Base-by-base conservation (phyloP, 2,888 invertebrate species). In the Deilephila porcellus region DNA sequence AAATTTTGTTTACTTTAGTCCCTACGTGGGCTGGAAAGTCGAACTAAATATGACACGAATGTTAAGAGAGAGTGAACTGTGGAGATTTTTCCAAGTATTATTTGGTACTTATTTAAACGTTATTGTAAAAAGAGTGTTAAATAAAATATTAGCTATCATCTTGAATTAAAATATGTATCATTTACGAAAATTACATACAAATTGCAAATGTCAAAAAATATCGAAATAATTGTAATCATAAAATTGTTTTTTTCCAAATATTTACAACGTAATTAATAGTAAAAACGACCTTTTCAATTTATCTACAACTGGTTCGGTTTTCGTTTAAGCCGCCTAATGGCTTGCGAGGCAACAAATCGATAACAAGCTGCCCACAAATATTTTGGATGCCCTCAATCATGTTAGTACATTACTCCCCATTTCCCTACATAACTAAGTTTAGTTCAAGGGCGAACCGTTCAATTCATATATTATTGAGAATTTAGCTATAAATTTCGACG, bases 401-500 rank as follows among this genome's bases (percentile, higher is more conserved):
- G 14, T 45, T 14, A 52, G 45, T 25, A 67, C 67, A 52, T 52
- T 52, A 52, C n/a, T 45, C 45, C 71, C 59, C 20, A 53, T 56
- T 59, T 71, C 59, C 70, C 59, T 71, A 45, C 4, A 45, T 45
- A 45, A 71, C 78, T 79, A 76, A 78, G 79, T 37, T 37, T 72
- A 37, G 64, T 67, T 67, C 45, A 73, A 67, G 64, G 56, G 64
- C 34, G 17, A 64, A 67, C 25, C 64, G 11, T 59, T 72, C 34
- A 34, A 25, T 56, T 56, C 64, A 56, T 25, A 34, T 4, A 45
- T 59, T 4, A 45, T 59, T 25, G 77, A 79, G 78, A 81, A 82
- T 75, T 79, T 74, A 73, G 75, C 67, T 74, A 78, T 77, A 76
- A 80, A 84, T 82, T 83, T 84, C 81, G 83, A 82, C 79, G 83